Evolutionary conservation across 2,113 vertebrate species (phyloP).

Genomic region (Rhabdomys dilectus): DNA sequence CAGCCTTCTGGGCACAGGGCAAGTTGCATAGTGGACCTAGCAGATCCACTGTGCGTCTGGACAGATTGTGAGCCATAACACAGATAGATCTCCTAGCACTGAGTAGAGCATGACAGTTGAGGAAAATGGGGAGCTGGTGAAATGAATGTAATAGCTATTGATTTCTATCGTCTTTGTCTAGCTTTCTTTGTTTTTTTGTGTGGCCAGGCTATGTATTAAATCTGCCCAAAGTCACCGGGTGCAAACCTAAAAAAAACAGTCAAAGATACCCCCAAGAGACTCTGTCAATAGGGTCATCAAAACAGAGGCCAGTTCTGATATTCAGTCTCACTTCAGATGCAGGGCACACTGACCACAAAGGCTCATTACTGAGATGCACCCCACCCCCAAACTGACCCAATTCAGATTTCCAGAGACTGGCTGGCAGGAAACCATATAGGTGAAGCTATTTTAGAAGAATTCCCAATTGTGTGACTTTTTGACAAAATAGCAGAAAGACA

Average conservation of each 20-base stretch:
- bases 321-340: background rate
- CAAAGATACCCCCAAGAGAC: background rate
- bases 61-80: background rate
- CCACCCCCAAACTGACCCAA: background rate
- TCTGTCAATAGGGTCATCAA: background rate
- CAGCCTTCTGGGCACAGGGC: background rate
- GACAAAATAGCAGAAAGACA: slow-evolving; percentile 33
- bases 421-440: background rate
- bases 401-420: background rate
- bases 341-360: background rate
- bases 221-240: slow-evolving; percentile 11
- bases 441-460: background rate
- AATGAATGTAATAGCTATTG: background rate
- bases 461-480: background rate
- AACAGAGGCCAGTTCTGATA: background rate
- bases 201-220: background rate
- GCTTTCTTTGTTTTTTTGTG: background rate
- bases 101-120: background rate
- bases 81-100: background rate
- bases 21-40: background rate
- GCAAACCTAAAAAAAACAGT: slow-evolving; percentile 25
- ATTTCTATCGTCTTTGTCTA: background rate
- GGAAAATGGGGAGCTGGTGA: background rate
- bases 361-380: background rate
- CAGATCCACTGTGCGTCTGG: too few species aligned